Evolutionary conservation across 2,888 invertebrate genomes (phyloP), one percentile per base, ranked within the genome.

Genomic region (Pristionchus mayeri): DNA sequence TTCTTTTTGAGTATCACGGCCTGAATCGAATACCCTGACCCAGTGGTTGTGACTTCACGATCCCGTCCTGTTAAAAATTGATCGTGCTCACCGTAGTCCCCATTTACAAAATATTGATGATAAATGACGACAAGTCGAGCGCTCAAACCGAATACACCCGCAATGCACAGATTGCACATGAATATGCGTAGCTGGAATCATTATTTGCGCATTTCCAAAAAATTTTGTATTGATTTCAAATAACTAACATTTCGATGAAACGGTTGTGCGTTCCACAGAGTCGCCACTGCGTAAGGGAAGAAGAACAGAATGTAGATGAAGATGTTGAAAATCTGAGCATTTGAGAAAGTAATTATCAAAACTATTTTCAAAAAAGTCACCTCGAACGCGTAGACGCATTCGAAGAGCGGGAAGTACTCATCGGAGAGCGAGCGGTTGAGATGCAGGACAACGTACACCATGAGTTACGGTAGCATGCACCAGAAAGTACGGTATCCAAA

Each of bases 301-400:
- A 63, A 34, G n/a, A 3, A 30, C 6, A 18, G 13, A 34, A 63
- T 30, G 63, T 18, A 34, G 34, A 63, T 2, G 16, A 63, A 30
- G 3, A 34, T 34, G 16, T 63, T 63, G 18, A 63, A 30, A 34
- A 63, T 63, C 34, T 63, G 34, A 54, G 21, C 3, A 21, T 54
- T 54, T 21, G 54, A 63, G 3, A 34, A 7, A 13, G 16, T 21
- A 18, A 16, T 67, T 0, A 16, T 16, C 18, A 37, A 7, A n/a
- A 7, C 9, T 27, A 3, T 18, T 21, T 30, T 16, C 37, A 21
- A 34, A 34, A 63, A 16, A 57, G 24, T 16, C 16, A 67, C 67
- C 67, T 67, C 67, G n/a, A 67, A 67, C 7, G 37, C 21, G 67
- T 67, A 67, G 67, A 67, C 7, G 37, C 34, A 67, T 27, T 37